phyloP scores from a whole-genome alignment of 2,888 invertebrate genomes.

The Diaperis boleti region DNA sequence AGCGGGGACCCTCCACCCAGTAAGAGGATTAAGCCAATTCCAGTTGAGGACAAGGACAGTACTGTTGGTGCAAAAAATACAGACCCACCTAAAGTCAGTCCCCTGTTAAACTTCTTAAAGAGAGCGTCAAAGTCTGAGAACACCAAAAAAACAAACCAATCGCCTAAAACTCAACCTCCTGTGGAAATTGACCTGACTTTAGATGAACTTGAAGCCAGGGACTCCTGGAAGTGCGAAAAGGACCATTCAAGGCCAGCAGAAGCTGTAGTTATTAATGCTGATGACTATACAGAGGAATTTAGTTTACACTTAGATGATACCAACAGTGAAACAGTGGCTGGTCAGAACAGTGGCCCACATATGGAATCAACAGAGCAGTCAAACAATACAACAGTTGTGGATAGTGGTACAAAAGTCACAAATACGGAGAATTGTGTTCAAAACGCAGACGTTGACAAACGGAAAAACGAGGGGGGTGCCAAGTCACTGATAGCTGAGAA shows the following conservation, averaged over 20 bases:
- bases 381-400: not conserved
- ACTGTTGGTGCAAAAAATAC: not conserved
- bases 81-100: slow-evolving; percentile 18
- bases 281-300: slow-evolving; percentile 55
- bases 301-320: slow-evolving; percentile 51
- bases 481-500: too few species aligned
- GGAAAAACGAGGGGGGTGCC: too few species aligned
- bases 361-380: not conserved
- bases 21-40: slow-evolving; percentile 40
- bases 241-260: not conserved
- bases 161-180: slow-evolving; percentile 15
- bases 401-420: not conserved
- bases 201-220: slow-evolving; percentile 52
- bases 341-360: not conserved
- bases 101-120: slow-evolving; percentile 42
- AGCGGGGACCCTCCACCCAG: not conserved
- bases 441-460: not conserved
- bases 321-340: not conserved
- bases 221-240: slow-evolving; percentile 51
- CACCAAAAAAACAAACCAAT: slow-evolving; percentile 32
- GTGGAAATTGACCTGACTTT: slow-evolving; percentile 39
- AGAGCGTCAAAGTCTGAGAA: not conserved
- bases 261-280: slow-evolving; percentile 28
- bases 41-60: slow-evolving; percentile 8
- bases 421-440: slow-evolving; percentile 2